These are phyloP conservation scores for Phragmatobia fuliginosa DNA, from an alignment of 2,888 invertebrate genomes.

Conservation along the genomic window DNA sequence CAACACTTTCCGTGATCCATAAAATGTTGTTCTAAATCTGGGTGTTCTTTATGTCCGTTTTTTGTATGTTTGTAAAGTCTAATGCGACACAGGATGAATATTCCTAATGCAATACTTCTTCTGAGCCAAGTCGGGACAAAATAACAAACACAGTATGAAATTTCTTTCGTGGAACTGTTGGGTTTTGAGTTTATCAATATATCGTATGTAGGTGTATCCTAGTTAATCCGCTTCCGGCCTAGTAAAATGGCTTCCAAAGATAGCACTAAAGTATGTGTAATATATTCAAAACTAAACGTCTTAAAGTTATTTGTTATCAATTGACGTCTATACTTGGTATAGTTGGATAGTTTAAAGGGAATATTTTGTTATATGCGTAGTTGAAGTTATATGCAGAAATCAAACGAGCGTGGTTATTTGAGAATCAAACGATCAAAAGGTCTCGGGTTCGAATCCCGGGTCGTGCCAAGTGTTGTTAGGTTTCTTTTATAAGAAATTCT, in stretches of 20 bases:
- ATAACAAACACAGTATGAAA: background rate
- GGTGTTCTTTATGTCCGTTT: too few relatives aligned
- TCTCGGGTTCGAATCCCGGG: too few relatives aligned
- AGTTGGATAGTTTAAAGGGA: background rate
- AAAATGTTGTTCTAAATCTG: too few relatives aligned
- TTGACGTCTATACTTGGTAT: background rate
- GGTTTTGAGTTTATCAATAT: slow-evolving; percentile 38
- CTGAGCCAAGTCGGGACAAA: background rate
- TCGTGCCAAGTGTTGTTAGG: too few relatives aligned
- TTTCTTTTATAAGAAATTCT: too few relatives aligned
- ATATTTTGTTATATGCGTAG: background rate
- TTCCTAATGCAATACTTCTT: background rate
- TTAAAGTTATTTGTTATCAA: background rate
- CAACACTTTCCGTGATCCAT: too few relatives aligned
- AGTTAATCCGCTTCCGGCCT: slow-evolving; percentile 27
- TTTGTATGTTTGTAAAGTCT: too few relatives aligned
- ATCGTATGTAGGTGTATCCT: slow-evolving; percentile 24
- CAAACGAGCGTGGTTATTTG: too few relatives aligned
- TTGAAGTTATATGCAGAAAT: too few relatives aligned
- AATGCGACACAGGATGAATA: too few relatives aligned
- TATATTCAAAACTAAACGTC: background rate
- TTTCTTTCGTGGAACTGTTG: slow-evolving; percentile 11
- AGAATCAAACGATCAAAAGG: too few relatives aligned
- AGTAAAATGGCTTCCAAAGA: slow-evolving; percentile 17
- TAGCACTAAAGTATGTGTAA: slow-evolving; percentile 4